phyloP scores from a whole-genome alignment of 2,113 vertebrate genomes.

The Todiramphus saurophagus region DNA sequence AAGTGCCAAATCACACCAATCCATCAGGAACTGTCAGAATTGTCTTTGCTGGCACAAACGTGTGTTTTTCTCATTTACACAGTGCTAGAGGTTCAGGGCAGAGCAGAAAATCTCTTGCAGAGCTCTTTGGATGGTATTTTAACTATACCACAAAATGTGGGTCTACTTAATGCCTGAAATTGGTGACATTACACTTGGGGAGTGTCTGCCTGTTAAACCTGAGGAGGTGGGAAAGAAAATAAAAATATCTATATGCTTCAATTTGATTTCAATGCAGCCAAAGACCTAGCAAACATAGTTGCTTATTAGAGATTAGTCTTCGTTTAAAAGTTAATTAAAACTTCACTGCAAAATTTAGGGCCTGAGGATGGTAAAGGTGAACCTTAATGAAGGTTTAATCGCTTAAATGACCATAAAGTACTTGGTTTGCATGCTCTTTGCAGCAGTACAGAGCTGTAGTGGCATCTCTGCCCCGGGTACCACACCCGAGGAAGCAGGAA shows the following conservation, averaged over 20 bases:
- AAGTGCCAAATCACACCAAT: not conserved
- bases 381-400: not conserved
- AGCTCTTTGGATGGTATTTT: not conserved
- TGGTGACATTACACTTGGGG: not conserved
- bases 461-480: not conserved
- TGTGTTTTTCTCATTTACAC: not conserved
- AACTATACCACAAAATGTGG: not conserved
- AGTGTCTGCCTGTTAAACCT: not conserved
- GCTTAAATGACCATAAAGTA: not conserved
- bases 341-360: not conserved
- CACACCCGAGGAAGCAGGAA: fast-evolving
- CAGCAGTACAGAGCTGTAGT: not conserved
- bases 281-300: not conserved
- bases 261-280: not conserved
- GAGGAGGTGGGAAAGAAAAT: not conserved
- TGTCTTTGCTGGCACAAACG: not conserved
- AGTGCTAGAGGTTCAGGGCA: not conserved
- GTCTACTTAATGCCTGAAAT: not conserved
- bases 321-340: slow-evolving; percentile 10
- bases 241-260: not conserved
- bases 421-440: not conserved
- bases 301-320: not conserved
- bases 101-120: not conserved
- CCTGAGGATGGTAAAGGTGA: not conserved
- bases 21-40: not conserved